Base-by-base conservation (phyloP, 1,140 invertebrate species). In the Diachasma alloeum region DNA sequence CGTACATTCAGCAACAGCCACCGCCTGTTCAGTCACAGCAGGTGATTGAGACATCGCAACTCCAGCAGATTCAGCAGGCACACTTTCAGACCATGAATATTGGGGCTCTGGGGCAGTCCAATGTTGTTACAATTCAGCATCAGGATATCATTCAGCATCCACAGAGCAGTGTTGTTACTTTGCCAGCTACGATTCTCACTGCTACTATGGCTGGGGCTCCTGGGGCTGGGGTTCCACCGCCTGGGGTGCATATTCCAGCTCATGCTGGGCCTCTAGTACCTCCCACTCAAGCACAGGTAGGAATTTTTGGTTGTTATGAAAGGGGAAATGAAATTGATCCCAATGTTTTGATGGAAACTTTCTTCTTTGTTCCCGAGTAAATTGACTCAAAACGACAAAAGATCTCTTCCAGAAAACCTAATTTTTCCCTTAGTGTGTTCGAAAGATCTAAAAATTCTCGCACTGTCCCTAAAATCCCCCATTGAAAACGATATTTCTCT, bases 1-100 rank as follows among this genome's bases (percentile, higher is more conserved):
- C 93, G 72, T 93, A 91, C 75, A 90, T 91, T 75, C 90, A 91
- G 82, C 91, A 92, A 81, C 91, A 92, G 73, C 87, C 88, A 76
- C 89, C 88, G 48, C 87, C 87, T 31, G 84, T 87, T 26, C 87
- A 88, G 79, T 83, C 87, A 59, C 88, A 88, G 46, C 85, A 88
- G 80, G 82, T 89, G 44, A 83, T 87, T 68, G 86, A 89, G 75
- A 84, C 88, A 70, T 81, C 83, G 15, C 86, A 86, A 22, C 83
- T 88, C 4, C 75, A 88, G 80, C 87, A 85, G 82, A 86, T 85
- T 67, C 86, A 86, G 75, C 84, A 86, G 81, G 89, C 88, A 68
- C 87, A 89, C 82, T 90, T 90, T 75, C 89, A 90, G 86, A 88
- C 89, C 22, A 89, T 90, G 87, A 90, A 89, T 76, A 89, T 90